Evolutionary conservation across 2,888 invertebrate species (phyloP).

Genomic region (Alitta virens): DNA sequence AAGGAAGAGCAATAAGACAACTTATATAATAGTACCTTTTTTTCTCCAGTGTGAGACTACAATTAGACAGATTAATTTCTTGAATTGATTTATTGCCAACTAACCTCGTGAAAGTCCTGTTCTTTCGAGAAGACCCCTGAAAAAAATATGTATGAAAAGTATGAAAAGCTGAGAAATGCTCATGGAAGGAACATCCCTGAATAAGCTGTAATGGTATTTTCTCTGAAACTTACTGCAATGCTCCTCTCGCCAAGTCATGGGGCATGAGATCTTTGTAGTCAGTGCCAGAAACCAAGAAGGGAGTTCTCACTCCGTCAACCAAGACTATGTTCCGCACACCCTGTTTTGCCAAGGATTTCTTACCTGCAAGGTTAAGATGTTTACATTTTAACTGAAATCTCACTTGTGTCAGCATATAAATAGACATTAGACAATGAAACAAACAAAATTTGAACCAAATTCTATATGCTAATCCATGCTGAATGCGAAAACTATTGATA

Average conservation of each 20-base stretch:
- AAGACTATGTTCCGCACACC: slow-evolving; percentile 73
- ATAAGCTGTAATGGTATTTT: not conserved
- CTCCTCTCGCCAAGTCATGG: slow-evolving; percentile 88
- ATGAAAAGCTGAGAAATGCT: not conserved
- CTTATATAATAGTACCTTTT: not conserved
- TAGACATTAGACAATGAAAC: no score
- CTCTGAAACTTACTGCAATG: slow-evolving; percentile 62
- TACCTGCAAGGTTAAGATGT: slow-evolving; percentile 17
- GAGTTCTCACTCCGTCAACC: slow-evolving; percentile 95
- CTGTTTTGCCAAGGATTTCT: slow-evolving; percentile 36
- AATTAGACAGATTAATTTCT: not conserved
- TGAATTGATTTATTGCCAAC: not conserved
- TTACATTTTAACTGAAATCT: no score
- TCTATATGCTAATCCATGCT: no score
- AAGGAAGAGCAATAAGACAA: no score
- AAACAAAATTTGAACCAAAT: no score
- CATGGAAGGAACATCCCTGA: not conserved
- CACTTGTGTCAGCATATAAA: no score
- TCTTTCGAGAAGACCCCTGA: slow-evolving; percentile 47
- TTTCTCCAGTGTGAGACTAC: no score
- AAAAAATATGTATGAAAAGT: no score
- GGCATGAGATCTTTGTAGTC: slow-evolving; percentile 92
- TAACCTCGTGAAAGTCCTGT: slow-evolving; percentile 47
- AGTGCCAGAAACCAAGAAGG: slow-evolving; percentile 90
- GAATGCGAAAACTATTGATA: no score